Evolutionary conservation across 1,140 invertebrate species (phyloP), one percentile per base, ranked within the genome.

Genomic region (Tetranychus urticae): DNA sequence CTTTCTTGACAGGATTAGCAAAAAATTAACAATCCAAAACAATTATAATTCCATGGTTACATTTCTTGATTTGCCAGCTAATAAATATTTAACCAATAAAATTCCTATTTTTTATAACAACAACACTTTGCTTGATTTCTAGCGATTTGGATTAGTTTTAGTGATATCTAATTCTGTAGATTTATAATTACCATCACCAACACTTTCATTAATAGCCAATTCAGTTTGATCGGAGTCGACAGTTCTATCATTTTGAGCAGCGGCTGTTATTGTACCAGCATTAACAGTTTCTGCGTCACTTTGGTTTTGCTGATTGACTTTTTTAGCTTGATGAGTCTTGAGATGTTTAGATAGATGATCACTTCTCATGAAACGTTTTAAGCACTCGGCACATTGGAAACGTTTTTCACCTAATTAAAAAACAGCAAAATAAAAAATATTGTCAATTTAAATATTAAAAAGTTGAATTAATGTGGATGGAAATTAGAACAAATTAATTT

Each of bases 321-420:
- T 66, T 68, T 83, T 82, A 70, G 86, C 86, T 47, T 80, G 79
- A 71, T 90, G 87, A 31, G 86, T 90, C 66, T 84, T 81, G 46
- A 87, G 80, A 73, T 90, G 87, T 69, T 90, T 90, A 0, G 84
- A 84, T 4, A 89, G 71, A 68, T 89, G 86, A 72, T 89, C 86
- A 62, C 81, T 84, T 61, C 86, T 75, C 86, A 89, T 90, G 67
- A 89, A 89, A 65, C 86, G 83, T 67, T 88, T 87, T 45, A 78
- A 79, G 68, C 84, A 86, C 67, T 86, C 83, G 0, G 77, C 75
- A 68, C 85, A 87, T 66, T 85, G 80, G 67, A 90, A 89, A 60
- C 84, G 75, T 70, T 93, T 93, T 70, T 93, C 89, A 1, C 69
- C 71, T 88, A 65, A 35, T 69, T 67, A 47, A 56, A 46, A 68